phyloP scores from a whole-genome alignment of 2,888 invertebrate genomes.

The Aporophyla lueneburgensis region DNA sequence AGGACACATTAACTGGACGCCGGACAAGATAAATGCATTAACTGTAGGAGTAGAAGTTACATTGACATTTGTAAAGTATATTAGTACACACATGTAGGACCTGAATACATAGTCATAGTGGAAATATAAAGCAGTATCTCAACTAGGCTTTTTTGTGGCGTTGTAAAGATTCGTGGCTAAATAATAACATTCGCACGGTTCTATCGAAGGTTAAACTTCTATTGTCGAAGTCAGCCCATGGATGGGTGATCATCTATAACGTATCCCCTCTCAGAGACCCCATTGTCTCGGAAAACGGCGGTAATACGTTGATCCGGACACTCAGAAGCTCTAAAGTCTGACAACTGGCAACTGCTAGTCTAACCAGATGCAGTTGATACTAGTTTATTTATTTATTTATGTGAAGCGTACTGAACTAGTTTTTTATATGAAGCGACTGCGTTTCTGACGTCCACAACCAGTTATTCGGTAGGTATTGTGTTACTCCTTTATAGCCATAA shows the following conservation, averaged over 20 bases:
- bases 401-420: no score
- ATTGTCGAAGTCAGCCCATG: neutral
- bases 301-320: no score
- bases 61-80: neutral
- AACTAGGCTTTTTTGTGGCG: neutral
- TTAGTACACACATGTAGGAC: conserved; percentile 8
- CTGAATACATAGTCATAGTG: neutral
- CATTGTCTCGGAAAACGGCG: no score
- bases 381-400: no score
- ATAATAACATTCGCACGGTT: neutral
- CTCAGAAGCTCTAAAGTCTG: no score
- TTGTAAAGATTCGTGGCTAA: neutral
- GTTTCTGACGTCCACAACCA: no score
- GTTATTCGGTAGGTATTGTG: no score
- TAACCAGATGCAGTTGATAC: no score
- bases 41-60: conserved; percentile 2
- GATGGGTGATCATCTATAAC: neutral
- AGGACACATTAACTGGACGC: conserved; percentile 30
- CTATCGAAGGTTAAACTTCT: neutral
- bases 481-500: no score
- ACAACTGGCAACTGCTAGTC: no score
- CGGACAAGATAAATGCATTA: conserved; percentile 60
- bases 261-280: no score
- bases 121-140: neutral
- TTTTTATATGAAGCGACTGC: no score